These are phyloP conservation scores for Cossypha polioptera DNA, from an alignment of 2,797 vertebrate species.

Conservation along the genomic window DNA sequence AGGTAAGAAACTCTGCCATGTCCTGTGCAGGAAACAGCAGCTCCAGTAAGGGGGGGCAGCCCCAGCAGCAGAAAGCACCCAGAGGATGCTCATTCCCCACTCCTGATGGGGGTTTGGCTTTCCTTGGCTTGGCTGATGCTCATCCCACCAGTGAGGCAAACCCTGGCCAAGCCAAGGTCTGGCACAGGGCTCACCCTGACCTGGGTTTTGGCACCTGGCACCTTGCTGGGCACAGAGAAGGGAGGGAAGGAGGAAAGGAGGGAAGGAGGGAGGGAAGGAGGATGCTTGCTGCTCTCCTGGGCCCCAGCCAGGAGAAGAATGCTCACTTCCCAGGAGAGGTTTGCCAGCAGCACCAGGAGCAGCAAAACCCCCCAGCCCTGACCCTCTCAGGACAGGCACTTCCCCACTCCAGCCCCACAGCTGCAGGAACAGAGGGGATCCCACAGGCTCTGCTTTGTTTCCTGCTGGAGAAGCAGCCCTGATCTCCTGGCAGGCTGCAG, in stretches of 20 bases:
- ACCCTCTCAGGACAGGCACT: background rate
- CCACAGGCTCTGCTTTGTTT: background rate
- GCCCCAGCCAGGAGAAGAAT: background rate
- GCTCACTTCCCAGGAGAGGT: background rate
- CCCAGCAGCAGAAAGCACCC: background rate
- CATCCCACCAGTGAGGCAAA: rapidly evolving
- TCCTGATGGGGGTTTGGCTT: background rate
- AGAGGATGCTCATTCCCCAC: rapidly evolving
- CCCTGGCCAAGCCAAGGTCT: background rate
- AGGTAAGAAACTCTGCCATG: background rate
- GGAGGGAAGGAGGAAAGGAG: background rate
- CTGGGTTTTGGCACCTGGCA: too few species aligned
- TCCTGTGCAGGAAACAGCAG: background rate
- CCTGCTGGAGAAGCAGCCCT: background rate
- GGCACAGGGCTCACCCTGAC: background rate
- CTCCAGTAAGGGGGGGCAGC: background rate
- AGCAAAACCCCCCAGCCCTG: rapidly evolving
- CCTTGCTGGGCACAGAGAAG: background rate
- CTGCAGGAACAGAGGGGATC: background rate
- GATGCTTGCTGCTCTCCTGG: background rate
- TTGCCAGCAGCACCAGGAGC: background rate
- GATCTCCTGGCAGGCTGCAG: background rate
- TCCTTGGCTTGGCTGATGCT: background rate
- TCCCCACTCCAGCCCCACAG: background rate
- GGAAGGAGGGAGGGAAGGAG: background rate